Evolutionary conservation across 1,140 invertebrate genomes (phyloP).

Genomic region (Lasioglossum albipes): DNA sequence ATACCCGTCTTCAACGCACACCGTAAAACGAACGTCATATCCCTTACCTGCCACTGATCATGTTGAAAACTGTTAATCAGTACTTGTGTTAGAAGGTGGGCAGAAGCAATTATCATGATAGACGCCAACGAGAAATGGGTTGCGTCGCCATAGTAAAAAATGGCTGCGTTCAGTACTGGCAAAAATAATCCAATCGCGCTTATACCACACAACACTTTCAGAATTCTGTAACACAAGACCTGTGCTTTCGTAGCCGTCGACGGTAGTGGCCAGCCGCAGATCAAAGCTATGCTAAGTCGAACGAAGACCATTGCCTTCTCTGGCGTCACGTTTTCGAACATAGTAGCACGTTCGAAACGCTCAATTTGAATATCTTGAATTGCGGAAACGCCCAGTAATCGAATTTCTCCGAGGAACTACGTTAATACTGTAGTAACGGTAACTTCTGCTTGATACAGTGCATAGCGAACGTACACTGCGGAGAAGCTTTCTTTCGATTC

Average conservation of each 20-base stretch:
- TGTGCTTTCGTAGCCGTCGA: constrained; percentile 26
- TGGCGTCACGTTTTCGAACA: constrained; percentile 34
- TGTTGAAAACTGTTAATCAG: constrained; percentile 24
- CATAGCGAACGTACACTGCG: too few species aligned
- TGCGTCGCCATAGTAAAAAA: constrained; percentile 23
- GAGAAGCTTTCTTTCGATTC: too few species aligned
- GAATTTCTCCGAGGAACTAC: too few species aligned
- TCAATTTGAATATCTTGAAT: constrained; percentile 52
- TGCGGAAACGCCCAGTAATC: constrained; percentile 37
- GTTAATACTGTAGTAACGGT: too few species aligned
- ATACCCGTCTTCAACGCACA: too few species aligned
- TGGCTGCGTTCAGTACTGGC: constrained; percentile 14
- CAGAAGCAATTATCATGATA: constrained; percentile 27
- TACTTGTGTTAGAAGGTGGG: constrained; percentile 38
- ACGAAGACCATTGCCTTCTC: constrained; percentile 38
- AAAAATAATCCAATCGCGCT: constrained; percentile 28
- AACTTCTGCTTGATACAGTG: too few species aligned
- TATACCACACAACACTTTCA: constrained; percentile 20
- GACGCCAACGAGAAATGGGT: constrained; percentile 33
- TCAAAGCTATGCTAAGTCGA: constrained; percentile 22
- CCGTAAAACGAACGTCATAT: too few species aligned
- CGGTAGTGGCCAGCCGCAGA: constrained; percentile 41
- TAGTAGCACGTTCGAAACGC: neutral
- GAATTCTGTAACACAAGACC: constrained; percentile 31
- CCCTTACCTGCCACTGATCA: neutral